phyloP scores from a whole-genome alignment of 2,113 vertebrate genomes.

The Mungos mungo region DNA sequence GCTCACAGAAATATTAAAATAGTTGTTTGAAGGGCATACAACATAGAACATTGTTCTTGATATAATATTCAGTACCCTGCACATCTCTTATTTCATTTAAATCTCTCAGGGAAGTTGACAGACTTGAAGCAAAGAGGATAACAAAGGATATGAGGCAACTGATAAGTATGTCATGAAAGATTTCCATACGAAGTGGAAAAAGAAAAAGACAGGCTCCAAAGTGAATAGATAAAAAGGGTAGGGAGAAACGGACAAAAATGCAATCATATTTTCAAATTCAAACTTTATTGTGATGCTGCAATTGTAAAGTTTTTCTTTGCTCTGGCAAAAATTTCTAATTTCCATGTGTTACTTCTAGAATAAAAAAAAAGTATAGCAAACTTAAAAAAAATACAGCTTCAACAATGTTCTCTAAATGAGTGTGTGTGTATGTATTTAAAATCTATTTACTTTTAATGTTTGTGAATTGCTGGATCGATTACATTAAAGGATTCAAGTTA shows the following conservation, averaged over 20 bases:
- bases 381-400: neutral
- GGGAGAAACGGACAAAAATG: neutral
- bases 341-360: neutral
- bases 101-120: neutral
- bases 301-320: constrained; percentile 11
- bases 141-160: neutral
- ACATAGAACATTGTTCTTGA: neutral
- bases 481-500: neutral
- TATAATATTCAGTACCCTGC: neutral
- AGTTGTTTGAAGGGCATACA: neutral
- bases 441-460: neutral
- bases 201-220: neutral
- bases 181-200: neutral
- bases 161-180: neutral
- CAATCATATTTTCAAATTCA: neutral
- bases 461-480: neutral
- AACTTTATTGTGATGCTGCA: neutral
- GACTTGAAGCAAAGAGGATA: neutral
- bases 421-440: neutral
- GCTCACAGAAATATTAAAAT: neutral
- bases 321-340: neutral
- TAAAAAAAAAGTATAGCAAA: neutral
- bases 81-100: neutral
- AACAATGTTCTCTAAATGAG: neutral
- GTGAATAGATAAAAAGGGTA: neutral